phyloP scores from a whole-genome alignment of 2,113 vertebrate species.

The Mesoclemmys tuberculata region DNA sequence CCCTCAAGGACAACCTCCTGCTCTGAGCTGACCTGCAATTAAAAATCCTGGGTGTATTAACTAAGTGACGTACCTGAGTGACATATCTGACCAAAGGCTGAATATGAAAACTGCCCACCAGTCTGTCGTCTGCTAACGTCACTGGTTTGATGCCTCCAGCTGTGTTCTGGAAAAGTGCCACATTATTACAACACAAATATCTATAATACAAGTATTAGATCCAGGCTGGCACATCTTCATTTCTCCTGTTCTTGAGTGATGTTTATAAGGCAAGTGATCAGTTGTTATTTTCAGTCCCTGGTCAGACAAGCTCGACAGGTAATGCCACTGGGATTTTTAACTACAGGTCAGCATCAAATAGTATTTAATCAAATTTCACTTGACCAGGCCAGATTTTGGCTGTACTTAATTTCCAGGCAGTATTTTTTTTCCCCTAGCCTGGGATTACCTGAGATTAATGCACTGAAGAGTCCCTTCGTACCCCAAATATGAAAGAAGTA shows the following conservation, averaged over 20 bases:
- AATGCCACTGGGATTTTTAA: not conserved
- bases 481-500: too few relatives aligned
- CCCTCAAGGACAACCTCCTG: not conserved
- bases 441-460: not conserved
- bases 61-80: not conserved
- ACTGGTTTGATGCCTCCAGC: not conserved
- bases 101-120: not conserved
- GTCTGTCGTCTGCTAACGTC: not conserved
- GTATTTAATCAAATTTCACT: not conserved
- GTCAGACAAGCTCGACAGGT: not conserved
- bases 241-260: not conserved
- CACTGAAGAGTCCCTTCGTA: not conserved
- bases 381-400: not conserved
- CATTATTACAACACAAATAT: not conserved
- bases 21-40: not conserved
- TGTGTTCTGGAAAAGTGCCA: not conserved
- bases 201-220: not conserved
- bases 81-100: not conserved
- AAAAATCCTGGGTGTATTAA: not conserved
- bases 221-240: not conserved
- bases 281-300: not conserved
- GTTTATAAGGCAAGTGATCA: not conserved
- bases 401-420: too few relatives aligned
- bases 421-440: not conserved
- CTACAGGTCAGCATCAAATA: not conserved